phyloP scores from a whole-genome alignment of 2,888 invertebrate genomes.

The Tetranychus truncatus region DNA sequence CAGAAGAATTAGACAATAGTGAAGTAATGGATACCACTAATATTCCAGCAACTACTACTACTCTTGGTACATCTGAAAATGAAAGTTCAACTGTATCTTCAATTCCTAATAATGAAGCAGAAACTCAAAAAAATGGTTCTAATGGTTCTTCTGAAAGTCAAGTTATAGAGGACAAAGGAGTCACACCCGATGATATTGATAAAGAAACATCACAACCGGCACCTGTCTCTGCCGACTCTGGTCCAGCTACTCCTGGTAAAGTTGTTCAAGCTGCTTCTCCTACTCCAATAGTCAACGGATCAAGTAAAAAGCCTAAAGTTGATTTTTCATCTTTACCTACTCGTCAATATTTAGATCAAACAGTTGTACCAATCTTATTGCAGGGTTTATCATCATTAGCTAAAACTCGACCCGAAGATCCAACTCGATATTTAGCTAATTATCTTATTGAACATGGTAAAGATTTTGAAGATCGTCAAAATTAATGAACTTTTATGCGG shows the following conservation, averaged over 20 bases:
- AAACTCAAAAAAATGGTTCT: neutral
- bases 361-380: conserved; percentile 23
- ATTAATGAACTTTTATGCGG: neutral
- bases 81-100: neutral
- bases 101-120: neutral
- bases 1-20: neutral
- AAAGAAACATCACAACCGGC: too few species aligned
- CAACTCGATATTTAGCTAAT: conserved; percentile 22
- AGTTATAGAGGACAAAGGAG: too few species aligned
- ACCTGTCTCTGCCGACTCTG: conserved; percentile 2
- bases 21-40: neutral
- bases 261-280: neutral
- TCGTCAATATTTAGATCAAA: conserved; percentile 23
- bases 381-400: conserved; percentile 22
- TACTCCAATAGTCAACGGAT: neutral
- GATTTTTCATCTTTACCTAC: conserved; percentile 20
- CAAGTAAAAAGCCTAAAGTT: conserved; percentile 17
- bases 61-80: neutral
- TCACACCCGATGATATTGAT: too few species aligned
- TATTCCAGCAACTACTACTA: too few species aligned
- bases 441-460: conserved; percentile 18
- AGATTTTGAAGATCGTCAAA: conserved; percentile 13
- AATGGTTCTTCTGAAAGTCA: too few species aligned
- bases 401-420: conserved; percentile 21
- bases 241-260: conserved; percentile 1